These are phyloP conservation scores for Parasteatoda tepidariorum DNA, from an alignment of 1,140 invertebrate genomes.

Conservation along the genomic window DNA sequence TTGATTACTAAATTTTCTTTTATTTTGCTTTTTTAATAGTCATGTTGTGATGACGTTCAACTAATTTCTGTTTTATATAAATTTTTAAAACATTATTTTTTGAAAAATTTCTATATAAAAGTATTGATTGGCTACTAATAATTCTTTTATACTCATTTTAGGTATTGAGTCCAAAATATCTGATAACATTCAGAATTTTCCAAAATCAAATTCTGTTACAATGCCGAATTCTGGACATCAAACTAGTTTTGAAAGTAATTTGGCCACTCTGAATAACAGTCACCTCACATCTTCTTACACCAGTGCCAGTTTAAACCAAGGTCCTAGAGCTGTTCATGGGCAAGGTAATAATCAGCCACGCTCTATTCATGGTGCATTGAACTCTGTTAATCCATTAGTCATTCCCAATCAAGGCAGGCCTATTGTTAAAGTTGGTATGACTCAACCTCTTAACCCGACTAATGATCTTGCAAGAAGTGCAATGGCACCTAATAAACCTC, in stretches of 20 bases:
- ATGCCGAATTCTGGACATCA: not conserved
- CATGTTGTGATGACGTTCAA: too few species aligned
- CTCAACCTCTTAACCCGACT: conserved; percentile 20
- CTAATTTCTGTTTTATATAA: too few species aligned
- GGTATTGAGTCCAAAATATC: not conserved
- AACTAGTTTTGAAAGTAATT: not conserved
- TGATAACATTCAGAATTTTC: not conserved
- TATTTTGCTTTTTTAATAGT: too few species aligned
- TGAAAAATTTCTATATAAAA: too few species aligned
- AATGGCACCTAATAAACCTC: conserved; percentile 3
- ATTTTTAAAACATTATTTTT: too few species aligned
- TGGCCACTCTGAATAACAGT: not conserved
- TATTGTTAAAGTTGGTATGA: conserved; percentile 66
- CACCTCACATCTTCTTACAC: not conserved
- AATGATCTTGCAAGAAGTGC: conserved; percentile 13
- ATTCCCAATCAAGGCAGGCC: conserved; percentile 64
- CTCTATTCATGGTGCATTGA: conserved; percentile 35
- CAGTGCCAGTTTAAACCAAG: not conserved
- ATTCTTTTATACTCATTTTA: not conserved
- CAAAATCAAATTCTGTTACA: not conserved
- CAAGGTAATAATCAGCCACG: conserved; percentile 11
- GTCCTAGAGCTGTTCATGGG: conserved; percentile 31
- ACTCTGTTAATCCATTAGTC: conserved; percentile 38
- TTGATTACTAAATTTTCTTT: too few species aligned
- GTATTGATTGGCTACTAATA: too few species aligned